These are phyloP conservation scores for Phaetusa simplex DNA, from an alignment of 2,113 vertebrate species.

Conservation along the genomic window DNA sequence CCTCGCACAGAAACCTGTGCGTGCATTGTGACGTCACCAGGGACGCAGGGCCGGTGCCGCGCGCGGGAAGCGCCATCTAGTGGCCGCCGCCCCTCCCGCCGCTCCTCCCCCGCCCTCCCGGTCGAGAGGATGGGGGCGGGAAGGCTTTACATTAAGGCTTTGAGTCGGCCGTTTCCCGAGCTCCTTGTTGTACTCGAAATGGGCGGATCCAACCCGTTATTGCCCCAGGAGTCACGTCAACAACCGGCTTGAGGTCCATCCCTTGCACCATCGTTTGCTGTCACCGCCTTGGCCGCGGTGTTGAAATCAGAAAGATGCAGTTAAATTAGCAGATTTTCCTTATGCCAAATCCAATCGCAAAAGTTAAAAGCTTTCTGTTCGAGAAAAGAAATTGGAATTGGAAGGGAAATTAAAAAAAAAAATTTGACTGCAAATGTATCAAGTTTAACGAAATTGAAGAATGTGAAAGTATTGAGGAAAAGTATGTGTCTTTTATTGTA, in stretches of 20 bases:
- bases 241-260: background rate
- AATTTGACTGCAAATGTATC: background rate
- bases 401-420: background rate
- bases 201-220: background rate
- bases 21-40: background rate
- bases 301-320: background rate
- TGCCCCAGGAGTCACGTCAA: fast-evolving
- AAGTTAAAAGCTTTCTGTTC: background rate
- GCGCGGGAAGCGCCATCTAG: background rate
- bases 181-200: fast-evolving
- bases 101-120: fast-evolving
- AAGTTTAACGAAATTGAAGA: background rate
- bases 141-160: background rate
- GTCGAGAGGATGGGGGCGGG: fast-evolving
- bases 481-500: background rate
- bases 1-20: background rate
- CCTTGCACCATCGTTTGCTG: fast-evolving
- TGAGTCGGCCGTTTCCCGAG: background rate
- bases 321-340: background rate
- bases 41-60: background rate
- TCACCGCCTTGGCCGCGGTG: fast-evolving
- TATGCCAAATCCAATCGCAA: background rate
- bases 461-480: background rate
- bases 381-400: background rate
- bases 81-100: background rate